Base-by-base conservation (phyloP, 2,113 vertebrate species). In the Antechinus flavipes region DNA sequence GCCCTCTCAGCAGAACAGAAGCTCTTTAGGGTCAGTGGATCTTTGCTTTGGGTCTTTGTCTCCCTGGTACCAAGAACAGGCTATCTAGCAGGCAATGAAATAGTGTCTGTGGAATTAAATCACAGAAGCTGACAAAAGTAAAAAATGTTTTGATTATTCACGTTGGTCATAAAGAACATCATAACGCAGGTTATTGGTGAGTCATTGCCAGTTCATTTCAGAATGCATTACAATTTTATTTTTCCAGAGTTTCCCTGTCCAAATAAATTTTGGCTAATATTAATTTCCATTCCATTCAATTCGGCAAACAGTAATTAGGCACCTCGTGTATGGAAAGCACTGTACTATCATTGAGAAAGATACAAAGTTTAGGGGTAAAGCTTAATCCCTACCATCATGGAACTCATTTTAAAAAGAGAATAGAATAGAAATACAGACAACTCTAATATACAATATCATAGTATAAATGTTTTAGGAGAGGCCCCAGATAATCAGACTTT, bases 61-160 rank as follows among this genome's bases (percentile, higher is more conserved):
- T 61, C 58, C 58, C 54, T 10, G 16, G 14, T 68, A 35, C 61
- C 35, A 68, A 68, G 61, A 30, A 68, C 30, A 14, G 11, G 14
- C 61, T 35, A 35, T 16, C 14, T 14, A 68, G 3, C 30, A 68
- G 61, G 12, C 61, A 35, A 68, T n/a, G 30, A n/a, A 68, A 68
- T 12, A 14, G 58, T 12, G 58, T 68, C 35, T 68, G 30, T 68
- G 30, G 30, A n/a, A 68, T 68, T n/a, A 35, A 35, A 68, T 16
- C 35, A 12, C 61, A 68, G 30, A n/a, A n/a, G 49, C 27, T 92
- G 97, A 90, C 25, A 68, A 94, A 49, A 93, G 91, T 89, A 97
- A 96, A 91, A 90, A 47, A 94, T 94, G 89, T 92, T 95, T 49
- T 96, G 93, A 93, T 95, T 96, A 96, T 95, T 89, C 84, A 96